These are phyloP conservation scores for Malthinus seriepunctatus DNA, from an alignment of 2,888 invertebrate species.

Conservation along the genomic window DNA sequence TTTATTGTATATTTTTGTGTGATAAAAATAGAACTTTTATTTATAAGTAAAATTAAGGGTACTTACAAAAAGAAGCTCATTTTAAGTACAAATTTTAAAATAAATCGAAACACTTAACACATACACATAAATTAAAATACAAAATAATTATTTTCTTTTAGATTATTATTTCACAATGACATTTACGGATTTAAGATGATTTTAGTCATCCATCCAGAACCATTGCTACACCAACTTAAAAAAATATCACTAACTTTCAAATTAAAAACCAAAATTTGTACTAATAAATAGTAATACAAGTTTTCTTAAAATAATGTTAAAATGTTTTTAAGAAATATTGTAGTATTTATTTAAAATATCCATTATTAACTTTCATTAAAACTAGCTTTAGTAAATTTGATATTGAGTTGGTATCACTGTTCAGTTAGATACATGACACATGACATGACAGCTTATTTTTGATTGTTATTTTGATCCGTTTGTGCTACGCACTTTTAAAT, in stretches of 20 bases:
- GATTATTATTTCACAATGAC: slow-evolving; percentile 44
- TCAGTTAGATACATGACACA: no score
- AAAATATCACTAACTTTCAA: not conserved
- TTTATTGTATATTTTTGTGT: not conserved
- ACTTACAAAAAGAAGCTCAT: slow-evolving; percentile 72
- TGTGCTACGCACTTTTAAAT: not conserved
- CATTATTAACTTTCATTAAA: no score
- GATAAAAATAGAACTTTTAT: not conserved
- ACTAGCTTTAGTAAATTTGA: no score
- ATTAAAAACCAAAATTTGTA: not conserved
- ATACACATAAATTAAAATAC: slow-evolving; percentile 16
- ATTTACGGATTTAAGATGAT: slow-evolving; percentile 39
- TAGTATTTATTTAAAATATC: no score
- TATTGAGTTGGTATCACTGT: no score
- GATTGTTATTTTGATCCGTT: no score
- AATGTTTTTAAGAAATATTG: no score
- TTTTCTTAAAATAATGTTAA: no score
- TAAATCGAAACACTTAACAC: slow-evolving; percentile 11
- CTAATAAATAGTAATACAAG: no score
- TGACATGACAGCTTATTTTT: no score
- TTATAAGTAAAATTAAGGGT: slow-evolving; percentile 25
- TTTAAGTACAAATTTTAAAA: slow-evolving; percentile 40
- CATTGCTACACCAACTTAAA: slow-evolving; percentile 9
- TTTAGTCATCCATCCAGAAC: slow-evolving; percentile 37
- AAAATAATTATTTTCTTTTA: slow-evolving; percentile 18